phyloP scores from a whole-genome alignment of 2,113 vertebrate genomes.

The Rhinolophus sinicus region DNA sequence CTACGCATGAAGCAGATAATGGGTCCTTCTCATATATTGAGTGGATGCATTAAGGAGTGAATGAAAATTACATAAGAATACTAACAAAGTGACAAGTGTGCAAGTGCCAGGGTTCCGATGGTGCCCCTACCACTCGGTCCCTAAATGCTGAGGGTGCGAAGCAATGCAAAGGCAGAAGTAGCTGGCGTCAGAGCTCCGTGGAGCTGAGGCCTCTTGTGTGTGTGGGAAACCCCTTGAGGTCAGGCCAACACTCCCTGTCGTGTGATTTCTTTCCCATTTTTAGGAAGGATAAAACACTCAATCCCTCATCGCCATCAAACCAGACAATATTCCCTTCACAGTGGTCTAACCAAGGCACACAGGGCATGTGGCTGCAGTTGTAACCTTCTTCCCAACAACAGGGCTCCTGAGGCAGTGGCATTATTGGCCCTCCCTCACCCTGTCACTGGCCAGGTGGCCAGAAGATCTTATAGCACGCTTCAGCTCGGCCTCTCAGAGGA shows the following conservation, averaged over 20 bases:
- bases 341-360: neutral
- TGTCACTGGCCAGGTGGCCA: neutral
- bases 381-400: neutral
- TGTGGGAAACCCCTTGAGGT: neutral
- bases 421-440: neutral
- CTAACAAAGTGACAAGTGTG: neutral
- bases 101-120: neutral
- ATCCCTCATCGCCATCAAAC: neutral
- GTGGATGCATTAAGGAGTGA: neutral
- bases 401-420: neutral
- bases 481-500: neutral
- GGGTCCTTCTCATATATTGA: neutral
- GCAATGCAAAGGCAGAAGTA: neutral
- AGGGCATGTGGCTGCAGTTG: neutral
- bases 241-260: neutral
- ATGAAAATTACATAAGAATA: neutral
- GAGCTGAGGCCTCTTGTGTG: neutral
- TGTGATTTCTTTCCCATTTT: neutral
- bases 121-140: neutral
- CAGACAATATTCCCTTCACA: neutral
- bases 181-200: neutral
- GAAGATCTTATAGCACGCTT: neutral
- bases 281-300: neutral
- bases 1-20: neutral
- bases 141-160: neutral